Base-by-base conservation (phyloP, 2,113 vertebrate species). In the Zosterops pallidus region DNA sequence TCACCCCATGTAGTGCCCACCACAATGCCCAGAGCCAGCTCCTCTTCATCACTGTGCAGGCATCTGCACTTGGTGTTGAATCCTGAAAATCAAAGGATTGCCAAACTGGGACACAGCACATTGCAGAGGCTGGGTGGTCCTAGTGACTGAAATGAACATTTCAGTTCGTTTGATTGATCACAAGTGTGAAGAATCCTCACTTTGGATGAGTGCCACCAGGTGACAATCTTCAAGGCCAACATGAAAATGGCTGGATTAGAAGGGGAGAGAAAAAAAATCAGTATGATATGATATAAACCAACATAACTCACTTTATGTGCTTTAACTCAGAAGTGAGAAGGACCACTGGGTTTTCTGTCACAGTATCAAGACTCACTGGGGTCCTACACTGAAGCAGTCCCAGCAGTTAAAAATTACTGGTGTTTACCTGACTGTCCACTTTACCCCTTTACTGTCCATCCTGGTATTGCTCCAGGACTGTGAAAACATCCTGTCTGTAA, bases 1-100 rank as follows among this genome's bases (percentile, higher is more conserved):
- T 14, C 68, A 64, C 14, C 6, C 22, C 15, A 22, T 0, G 0
- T 47, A 2, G 39, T 80, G n/a, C 26, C 28, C 35, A n/a, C 17
- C 5, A 5, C n/a, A 31, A 23, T 79, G 42, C 42, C n/a, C 31
- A 39, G 35, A 42, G 12, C 42, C n/a, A 83, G 4, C 12, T 16
- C 24, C 55, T 33, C 39, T 29, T 16, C 41, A 18, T 41, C 12
- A 2, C 60, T 11, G 5, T n/a, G 25, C 14, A 64, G 63, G 39
- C 62, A 68, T 29, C 57, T 52, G 33, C 5, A 3, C 53, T 44
- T 57, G 37, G 26, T 50, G 26, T 12, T 89, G 5, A 60, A 37
- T 41, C 65, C 78, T 76, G 53, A 42, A 55, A 86, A 67, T 29
- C 1, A 1, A 67, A 75, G 15, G 42, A 28, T 5, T 74, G 33